A percentile compares a stretch with the other conserved stretches of the same genome.
These are phyloP conservation scores for Sericinus montela DNA, from an alignment of 2,888 invertebrate genomes.

Conservation along the genomic window DNA sequence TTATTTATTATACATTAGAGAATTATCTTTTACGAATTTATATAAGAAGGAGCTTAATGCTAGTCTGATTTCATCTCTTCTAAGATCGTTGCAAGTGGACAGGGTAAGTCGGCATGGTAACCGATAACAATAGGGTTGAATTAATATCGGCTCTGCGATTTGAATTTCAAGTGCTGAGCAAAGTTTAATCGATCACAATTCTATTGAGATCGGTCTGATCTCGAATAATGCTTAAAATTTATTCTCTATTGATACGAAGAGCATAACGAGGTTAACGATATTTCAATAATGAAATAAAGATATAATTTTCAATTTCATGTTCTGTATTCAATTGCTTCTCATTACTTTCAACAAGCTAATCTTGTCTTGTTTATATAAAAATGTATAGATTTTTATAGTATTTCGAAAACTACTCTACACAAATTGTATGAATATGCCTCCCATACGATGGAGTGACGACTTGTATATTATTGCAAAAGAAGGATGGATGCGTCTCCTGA, in stretches of 20 bases:
- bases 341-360: too few relatives aligned
- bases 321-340: too few relatives aligned
- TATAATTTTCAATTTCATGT: too few relatives aligned
- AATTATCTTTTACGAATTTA: too few relatives aligned
- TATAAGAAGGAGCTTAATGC: neutral
- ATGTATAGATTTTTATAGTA: too few relatives aligned
- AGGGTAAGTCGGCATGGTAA: neutral
- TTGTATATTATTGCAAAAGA: too few relatives aligned
- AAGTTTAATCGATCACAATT: constrained; percentile 59
- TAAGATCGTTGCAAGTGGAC: neutral
- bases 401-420: too few relatives aligned
- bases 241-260: constrained; percentile 4
- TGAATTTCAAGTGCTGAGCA: constrained; percentile 77
- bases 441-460: too few relatives aligned
- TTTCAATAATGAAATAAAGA: neutral
- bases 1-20: too few relatives aligned
- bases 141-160: constrained; percentile 70
- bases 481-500: too few relatives aligned
- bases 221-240: constrained; percentile 3
- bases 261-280: constrained; percentile 3
- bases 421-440: too few relatives aligned
- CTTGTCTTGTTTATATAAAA: too few relatives aligned
- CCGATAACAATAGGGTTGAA: constrained; percentile 8
- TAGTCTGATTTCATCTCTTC: neutral
- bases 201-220: constrained; percentile 37